Conservation (phyloP, 1,140 invertebrate species). For the Drosophila truncata region DNA sequence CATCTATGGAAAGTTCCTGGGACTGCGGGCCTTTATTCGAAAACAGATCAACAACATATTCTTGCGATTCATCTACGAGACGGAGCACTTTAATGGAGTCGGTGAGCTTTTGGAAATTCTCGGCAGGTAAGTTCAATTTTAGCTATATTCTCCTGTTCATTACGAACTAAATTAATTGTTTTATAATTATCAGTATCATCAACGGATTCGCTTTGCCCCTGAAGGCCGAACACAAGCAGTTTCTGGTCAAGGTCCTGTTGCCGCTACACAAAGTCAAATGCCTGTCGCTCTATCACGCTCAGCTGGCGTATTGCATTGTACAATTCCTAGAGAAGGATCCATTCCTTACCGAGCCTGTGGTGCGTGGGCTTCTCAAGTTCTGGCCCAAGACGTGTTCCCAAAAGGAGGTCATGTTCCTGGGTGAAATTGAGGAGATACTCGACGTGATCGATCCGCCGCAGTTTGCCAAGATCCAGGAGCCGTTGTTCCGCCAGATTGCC, state of each 20-base stretch:
- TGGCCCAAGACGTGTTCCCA: slow-evolving; percentile 99
- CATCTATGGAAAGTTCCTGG: slow-evolving; percentile 99
- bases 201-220: slow-evolving; percentile 99
- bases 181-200: slow-evolving; percentile 99
- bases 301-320: slow-evolving; percentile 99
- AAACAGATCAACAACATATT: slow-evolving; percentile 99
- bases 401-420: slow-evolving; percentile 99
- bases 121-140: slow-evolving; percentile 88
- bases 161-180: no score
- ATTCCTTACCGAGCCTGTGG: slow-evolving; percentile 97
- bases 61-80: slow-evolving; percentile 99
- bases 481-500: slow-evolving; percentile 98
- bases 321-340: slow-evolving; percentile 99
- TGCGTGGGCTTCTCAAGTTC: slow-evolving; percentile 98
- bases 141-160: no score
- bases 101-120: slow-evolving; percentile 99
- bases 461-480: slow-evolving; percentile 99
- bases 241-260: slow-evolving; percentile 98
- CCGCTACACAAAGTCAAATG: slow-evolving; percentile 99
- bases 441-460: slow-evolving; percentile 99
- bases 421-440: slow-evolving; percentile 98
- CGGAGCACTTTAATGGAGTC: slow-evolving; percentile 99
- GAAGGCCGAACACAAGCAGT: slow-evolving; percentile 99
- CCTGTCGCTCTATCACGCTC: slow-evolving; percentile 97
- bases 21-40: slow-evolving; percentile 98